Base-by-base conservation (phyloP, 2,888 invertebrate species). In the Prosapia bicincta region DNA sequence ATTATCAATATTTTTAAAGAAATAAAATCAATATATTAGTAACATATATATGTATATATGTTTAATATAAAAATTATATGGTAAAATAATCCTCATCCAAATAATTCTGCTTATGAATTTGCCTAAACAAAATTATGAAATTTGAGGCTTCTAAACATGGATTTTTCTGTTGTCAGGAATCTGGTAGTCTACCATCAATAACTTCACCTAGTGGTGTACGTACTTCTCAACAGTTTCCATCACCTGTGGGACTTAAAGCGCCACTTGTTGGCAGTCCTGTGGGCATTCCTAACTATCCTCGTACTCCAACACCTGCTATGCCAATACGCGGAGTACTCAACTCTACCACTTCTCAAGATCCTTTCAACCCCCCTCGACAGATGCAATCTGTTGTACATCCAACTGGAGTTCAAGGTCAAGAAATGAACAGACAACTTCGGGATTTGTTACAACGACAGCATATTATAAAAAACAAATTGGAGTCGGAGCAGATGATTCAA, bases 361-460 rank as follows among this genome's bases (percentile, higher is more conserved):
- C 25, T 1, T 26, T 38, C 15, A 78, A 79, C 0, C 71, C 79
- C 1, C 78, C 79, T 0, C 3, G 74, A 1, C 28, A 43, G 26
- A 77, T 79, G 67, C 79, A 78, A 75, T 78, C 74, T 15, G 13
- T 38, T 38, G 78, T 68, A 77, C 80, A 66, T 70, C 79, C 78
- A 67, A 78, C 71, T 23, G 77, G 10, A 38, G 38, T 38, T 13
- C 38, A 38, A 38, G 38, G 78, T 77, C 82, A 81, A 75, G 89
- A 90, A 81, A 87, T 91, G 82, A 92, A 92, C 82, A 87, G 92
- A 3, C 96, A 96, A 82, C 86, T 96, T 67, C 86, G 95, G 28
- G 95, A 95, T 83, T 85, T 96, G 78, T 86, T 96, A 74, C 94
- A 95, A 83, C 87, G 93, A 71, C 93, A 93, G 81, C 92, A 93